Evolutionary conservation across 1,140 invertebrate species (phyloP), one percentile per base, ranked within the genome.

Genomic region (Halesus radiatus): DNA sequence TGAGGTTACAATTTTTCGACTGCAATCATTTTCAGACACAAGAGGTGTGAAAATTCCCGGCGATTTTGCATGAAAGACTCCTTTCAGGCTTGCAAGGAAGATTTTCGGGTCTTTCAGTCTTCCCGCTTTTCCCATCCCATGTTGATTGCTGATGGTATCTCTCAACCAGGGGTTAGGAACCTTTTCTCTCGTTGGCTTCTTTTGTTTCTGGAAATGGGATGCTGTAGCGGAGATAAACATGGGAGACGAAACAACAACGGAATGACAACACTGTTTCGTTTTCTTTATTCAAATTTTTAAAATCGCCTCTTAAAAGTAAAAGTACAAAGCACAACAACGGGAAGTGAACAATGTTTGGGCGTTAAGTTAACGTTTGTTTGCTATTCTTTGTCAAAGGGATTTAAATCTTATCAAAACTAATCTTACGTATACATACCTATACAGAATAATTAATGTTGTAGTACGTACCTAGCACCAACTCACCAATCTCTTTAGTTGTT

Each of bases 71-170:
- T 75, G 72, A 75, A 75, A 75, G 53, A 15, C n/a, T 73, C 20
- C 29, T 58, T 56, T 56, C 53, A 58, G 26, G 10, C n/a, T 26
- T 6, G 23, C 15, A 45, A 22, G 45, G 52, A 56, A 70, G 58
- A 79, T 76, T 81, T 82, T 68, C 29, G 78, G 74, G 74, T 72
- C 77, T 72, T 78, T 75, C 72, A 75, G 23, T 58, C 53, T 32
- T 22, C 18, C 72, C 32, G 32, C 60, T 54, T 50, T 50, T 10
- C 50, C 62, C 76, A 78, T 70, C 76, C 68, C 68, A 45, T 66
- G 81, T 79, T 82, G 81, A 82, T 82, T 82, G 81, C 81, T 82
- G 81, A 82, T 82, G 81, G 66, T 82, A 82, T 82, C 81, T 82
- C 74, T 54, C 22, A n/a, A 20, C 52, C 76, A 76, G 64, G 26